Evolutionary conservation across 1,140 invertebrate genomes (phyloP), one percentile per base, ranked within the genome.

Genomic region (Drosophila kurseongensis): DNA sequence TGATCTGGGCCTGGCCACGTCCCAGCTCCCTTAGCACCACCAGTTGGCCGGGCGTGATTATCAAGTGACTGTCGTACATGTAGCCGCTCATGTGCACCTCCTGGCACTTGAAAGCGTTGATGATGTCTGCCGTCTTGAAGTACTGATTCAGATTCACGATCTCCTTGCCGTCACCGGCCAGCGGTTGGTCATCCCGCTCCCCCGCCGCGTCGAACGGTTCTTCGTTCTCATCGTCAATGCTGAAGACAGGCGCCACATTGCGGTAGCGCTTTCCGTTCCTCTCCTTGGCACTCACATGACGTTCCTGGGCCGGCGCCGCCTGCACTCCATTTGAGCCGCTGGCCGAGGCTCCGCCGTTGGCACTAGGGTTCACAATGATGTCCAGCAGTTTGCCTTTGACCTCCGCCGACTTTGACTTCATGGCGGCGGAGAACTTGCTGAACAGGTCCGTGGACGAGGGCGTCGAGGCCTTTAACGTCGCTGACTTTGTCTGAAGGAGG

Each of bases 311-410:
- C 78, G 91, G 92, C 80, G 78, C 9, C 4, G 63, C 78, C 44
- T 84, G 92, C 5, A 90, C 69, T 2, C 91, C 90, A 54, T 55
- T 68, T 5, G 71, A 44, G 23, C 63, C 47, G 23, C 61, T 63
- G 8, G 36, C n/a, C 10, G 69, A 44, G 2, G 67, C 32, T 35
- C 58, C 62, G 38, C 76, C 77, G 51, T 86, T 86, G 14, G 78
- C 74, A 78, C 94, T 95, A 23, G 96, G 97, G 94, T 97, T 98
- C 0, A 97, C 96, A 74, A 99, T 98, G 85, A 98, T 98, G 92
- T 98, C 98, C 45, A 98, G 96, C 48, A 99, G 92, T 93, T 98
- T 98, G 13, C 96, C 97, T 91, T 98, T 99, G 27, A 99, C 96
- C 93, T 98, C 97, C 61, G 96, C 96, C 32, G 97, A 96, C 93